Conservation (phyloP, 1,140 invertebrate species). For the Holcopasites calliopsidis region DNA sequence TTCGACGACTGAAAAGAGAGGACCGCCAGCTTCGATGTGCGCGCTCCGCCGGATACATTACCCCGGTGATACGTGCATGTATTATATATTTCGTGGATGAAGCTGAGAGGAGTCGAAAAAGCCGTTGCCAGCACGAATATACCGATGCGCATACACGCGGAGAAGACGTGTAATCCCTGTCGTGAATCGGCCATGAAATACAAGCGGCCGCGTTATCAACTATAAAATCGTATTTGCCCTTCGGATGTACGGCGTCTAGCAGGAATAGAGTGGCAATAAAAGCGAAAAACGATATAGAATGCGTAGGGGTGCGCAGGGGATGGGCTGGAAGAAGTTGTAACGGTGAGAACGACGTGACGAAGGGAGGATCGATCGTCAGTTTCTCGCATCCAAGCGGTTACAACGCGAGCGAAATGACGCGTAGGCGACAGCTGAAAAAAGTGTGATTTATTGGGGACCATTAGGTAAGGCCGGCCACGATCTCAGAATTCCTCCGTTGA, state of each 20-base stretch:
- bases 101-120: background rate
- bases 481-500: no score
- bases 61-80: background rate
- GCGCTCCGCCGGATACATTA: background rate
- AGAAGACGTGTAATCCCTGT: background rate
- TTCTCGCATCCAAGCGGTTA: constrained; percentile 23
- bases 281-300: background rate
- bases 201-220: background rate
- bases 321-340: constrained; percentile 39
- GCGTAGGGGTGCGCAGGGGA: background rate
- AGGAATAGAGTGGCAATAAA: constrained; percentile 41
- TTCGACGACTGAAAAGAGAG: background rate
- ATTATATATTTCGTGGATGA: background rate
- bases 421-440: constrained; percentile 55
- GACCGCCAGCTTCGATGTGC: background rate
- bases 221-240: constrained; percentile 1
- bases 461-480: constrained; percentile 44
- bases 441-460: constrained; percentile 56
- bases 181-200: constrained; percentile 10
- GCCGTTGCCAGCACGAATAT: background rate
- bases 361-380: constrained; percentile 57
- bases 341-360: constrained; percentile 43
- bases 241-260: constrained; percentile 12
- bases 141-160: background rate
- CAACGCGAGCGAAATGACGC: constrained; percentile 44